Evolutionary conservation across 2,797 vertebrate genomes (phyloP).

Genomic region (Lerista edwardsae): DNA sequence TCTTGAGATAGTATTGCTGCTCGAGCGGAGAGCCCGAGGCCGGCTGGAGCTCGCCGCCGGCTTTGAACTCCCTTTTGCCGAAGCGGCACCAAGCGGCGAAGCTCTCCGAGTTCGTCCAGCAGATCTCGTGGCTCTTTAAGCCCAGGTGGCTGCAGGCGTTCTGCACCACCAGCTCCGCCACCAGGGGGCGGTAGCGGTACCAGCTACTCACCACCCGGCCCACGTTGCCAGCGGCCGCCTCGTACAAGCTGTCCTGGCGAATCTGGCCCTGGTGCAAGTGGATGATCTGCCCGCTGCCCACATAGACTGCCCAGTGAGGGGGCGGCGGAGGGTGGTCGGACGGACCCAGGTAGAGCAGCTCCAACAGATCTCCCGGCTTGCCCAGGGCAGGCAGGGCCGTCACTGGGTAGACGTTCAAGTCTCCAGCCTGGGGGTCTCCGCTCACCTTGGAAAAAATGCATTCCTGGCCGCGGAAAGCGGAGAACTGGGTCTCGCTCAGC

Average conservation of each 20-base stretch:
- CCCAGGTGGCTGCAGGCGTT: constrained; percentile 96
- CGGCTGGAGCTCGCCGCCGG: constrained; percentile 91
- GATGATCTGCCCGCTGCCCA: constrained; percentile 91
- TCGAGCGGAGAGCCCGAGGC: constrained; percentile 75
- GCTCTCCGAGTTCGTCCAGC: constrained; percentile 99
- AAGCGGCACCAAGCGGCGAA: constrained; percentile 99
- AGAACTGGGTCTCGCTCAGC: constrained; percentile 94
- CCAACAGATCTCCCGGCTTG: constrained; percentile 96
- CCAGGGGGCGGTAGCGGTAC: constrained; percentile 95
- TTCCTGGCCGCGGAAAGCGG: constrained; percentile 96
- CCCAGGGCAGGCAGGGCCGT: constrained; percentile 92
- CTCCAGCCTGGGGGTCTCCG: constrained; percentile 88
- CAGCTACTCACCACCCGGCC: constrained; percentile 96
- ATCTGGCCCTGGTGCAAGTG: constrained; percentile 97
- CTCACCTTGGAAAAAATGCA: constrained; percentile 99
- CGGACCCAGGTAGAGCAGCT: constrained; percentile 86
- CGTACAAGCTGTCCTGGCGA: constrained; percentile 94
- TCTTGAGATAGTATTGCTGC: constrained; percentile 92
- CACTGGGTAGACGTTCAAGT: constrained; percentile 90
- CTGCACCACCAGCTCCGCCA: constrained; percentile 95
- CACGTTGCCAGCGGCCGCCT: constrained; percentile 88
- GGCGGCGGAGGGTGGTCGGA: constrained; percentile 75
- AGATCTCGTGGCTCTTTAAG: constrained; percentile 92
- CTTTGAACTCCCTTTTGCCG: constrained; percentile 98
- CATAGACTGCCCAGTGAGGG: constrained; percentile 96